A percentile compares a stretch with the other conserved stretches of the same genome.
Evolutionary conservation across 2,797 vertebrate genomes (phyloP).

Genomic region (Poeciliopsis infans): DNA sequence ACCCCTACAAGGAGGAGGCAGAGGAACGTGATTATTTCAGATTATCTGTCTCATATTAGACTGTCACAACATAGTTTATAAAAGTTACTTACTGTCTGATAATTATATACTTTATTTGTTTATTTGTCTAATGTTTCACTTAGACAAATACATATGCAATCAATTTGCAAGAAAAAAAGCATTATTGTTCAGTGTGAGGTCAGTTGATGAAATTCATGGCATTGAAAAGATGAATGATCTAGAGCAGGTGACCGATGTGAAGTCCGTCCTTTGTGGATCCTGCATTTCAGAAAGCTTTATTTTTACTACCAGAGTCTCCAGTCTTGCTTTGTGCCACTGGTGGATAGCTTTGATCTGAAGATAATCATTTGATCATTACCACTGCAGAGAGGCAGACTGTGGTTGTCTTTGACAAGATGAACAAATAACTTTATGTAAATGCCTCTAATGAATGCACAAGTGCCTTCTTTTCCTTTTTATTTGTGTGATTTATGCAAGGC

Average conservation of each 20-base stretch:
- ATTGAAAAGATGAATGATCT: constrained; percentile 40
- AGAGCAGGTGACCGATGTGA: constrained; percentile 38
- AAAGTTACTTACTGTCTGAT: no score
- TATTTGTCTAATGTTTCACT: neutral
- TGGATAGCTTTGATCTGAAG: constrained; percentile 59
- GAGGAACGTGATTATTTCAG: no score
- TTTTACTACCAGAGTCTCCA: constrained; percentile 24
- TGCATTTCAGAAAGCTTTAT: constrained; percentile 25
- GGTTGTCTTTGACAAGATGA: constrained; percentile 49
- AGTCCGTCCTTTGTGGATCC: constrained; percentile 28
- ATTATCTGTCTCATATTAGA: no score
- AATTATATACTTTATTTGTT: neutral
- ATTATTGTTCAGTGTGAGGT: constrained; percentile 43
- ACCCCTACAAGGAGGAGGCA: no score
- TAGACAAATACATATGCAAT: neutral
- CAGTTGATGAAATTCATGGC: constrained; percentile 37
- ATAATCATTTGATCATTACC: constrained; percentile 65
- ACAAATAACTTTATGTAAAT: constrained; percentile 65
- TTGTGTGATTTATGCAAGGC: constrained; percentile 47
- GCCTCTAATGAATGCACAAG: constrained; percentile 56
- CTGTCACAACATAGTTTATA: no score
- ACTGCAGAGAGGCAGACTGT: constrained; percentile 48
- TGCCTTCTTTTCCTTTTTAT: constrained; percentile 22
- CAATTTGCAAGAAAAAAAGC: constrained; percentile 37
- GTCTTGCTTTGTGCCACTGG: constrained; percentile 26